Conservation (phyloP, 2,113 vertebrate species). For the Proteles cristata region DNA sequence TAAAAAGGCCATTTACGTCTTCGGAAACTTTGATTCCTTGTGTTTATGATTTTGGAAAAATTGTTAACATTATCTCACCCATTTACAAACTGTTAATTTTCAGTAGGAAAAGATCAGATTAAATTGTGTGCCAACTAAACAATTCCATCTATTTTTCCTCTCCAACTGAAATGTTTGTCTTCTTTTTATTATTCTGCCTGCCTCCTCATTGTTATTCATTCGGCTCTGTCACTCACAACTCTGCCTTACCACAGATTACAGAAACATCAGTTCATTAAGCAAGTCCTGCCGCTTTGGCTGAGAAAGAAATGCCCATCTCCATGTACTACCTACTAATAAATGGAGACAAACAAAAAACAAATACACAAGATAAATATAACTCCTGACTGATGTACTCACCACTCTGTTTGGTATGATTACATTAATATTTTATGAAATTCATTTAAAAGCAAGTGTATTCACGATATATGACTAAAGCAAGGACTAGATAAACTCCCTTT, state of each 20-base stretch:
- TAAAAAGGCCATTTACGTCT: slow-evolving; percentile 46
- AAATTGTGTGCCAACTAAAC: slow-evolving; percentile 58
- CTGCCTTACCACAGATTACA: slow-evolving; percentile 70
- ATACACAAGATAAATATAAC: slow-evolving; percentile 73
- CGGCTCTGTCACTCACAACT: slow-evolving; percentile 68
- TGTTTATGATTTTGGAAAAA: slow-evolving; percentile 55
- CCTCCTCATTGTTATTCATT: slow-evolving; percentile 71
- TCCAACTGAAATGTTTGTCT: slow-evolving; percentile 65
- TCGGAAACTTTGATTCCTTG: slow-evolving; percentile 43
- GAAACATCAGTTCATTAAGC: slow-evolving; percentile 74
- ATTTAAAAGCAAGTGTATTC: slow-evolving; percentile 74
- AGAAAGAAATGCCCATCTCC: slow-evolving; percentile 67
- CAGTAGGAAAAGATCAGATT: slow-evolving; percentile 59
- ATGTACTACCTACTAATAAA: slow-evolving; percentile 72
- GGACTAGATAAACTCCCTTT: slow-evolving; percentile 52
- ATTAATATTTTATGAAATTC: slow-evolving; percentile 81
- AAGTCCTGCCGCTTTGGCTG: slow-evolving; percentile 55
- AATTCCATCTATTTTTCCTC: slow-evolving; percentile 48
- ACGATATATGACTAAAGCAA: slow-evolving; percentile 63
- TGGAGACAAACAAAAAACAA: slow-evolving; percentile 71
- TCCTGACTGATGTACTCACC: slow-evolving; percentile 64
- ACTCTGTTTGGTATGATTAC: slow-evolving; percentile 70
- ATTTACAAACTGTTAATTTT: slow-evolving; percentile 73
- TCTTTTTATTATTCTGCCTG: slow-evolving; percentile 63
- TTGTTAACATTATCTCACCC: slow-evolving; percentile 52